Evolutionary conservation across 2,888 invertebrate genomes (phyloP), one percentile per base, ranked within the genome.

Genomic region (Lagria hirta): DNA sequence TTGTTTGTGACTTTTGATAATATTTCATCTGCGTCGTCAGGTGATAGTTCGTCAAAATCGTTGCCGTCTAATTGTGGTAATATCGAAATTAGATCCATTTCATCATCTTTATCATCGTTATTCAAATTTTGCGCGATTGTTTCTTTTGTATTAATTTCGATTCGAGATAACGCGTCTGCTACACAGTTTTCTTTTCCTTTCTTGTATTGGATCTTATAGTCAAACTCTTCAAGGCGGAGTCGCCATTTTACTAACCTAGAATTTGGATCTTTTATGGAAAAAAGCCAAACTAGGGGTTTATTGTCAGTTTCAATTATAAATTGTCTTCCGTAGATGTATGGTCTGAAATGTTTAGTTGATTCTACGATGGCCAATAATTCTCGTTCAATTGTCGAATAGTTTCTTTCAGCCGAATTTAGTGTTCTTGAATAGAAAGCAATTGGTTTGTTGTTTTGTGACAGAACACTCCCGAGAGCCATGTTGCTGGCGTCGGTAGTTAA

Each of bases 401-500:
- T 40, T 40, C 7, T 3, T n/a, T 40, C 40, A 2, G 20, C 23
- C 17, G 11, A 11, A 8, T 15, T 29, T 13, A 29, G 2, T 2
- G 27, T 33, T 1, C 41, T 1, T 8, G 15, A 12, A 1, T 14
- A 13, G 13, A 21, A 38, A 4, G 17, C 22, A 1, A 38, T 38
- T 1, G 38, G 38, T 38, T 3, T 7, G 13, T 26, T 14, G 4
- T 10, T 10, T 43, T 68, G 66, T 0, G 60, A 54, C 3, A 62
- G 34, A 2, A 65, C 57, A 3, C 55, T 48, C 12, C 55, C 61
- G 11, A 56, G 47, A 5, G 57, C 62, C 34, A 41, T 54, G 20
- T 55, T 58, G 13, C 53, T 58, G 15, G 54, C 64, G 28, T 54
- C 65, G 10, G 55, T 66, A 3, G 56, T 58, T n/a, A 60, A 38